Evolutionary conservation across 2,888 invertebrate species (phyloP).

Genomic region (Noctua pronuba): DNA sequence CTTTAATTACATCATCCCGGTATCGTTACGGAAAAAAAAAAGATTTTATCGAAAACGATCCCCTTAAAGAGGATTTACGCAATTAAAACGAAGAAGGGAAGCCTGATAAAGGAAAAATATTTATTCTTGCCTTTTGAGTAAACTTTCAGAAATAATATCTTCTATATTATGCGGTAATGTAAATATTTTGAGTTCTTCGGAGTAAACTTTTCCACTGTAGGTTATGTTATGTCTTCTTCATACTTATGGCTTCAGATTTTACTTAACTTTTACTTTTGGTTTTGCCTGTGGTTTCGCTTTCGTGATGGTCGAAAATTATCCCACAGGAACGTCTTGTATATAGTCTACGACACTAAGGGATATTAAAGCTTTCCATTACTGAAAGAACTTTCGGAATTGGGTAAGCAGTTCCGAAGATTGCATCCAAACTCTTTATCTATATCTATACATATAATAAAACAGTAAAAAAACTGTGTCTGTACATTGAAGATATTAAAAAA

Average conservation of each 20-base stretch:
- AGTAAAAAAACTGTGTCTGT: no score
- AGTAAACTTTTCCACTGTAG: conserved; percentile 19
- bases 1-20: conserved; percentile 78
- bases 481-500: no score
- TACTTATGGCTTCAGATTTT: conserved; percentile 5
- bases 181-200: conserved; percentile 46
- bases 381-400: neutral
- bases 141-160: conserved; percentile 69
- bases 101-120: conserved; percentile 76
- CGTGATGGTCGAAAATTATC: neutral
- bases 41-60: conserved; percentile 80
- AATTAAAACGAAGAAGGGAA: conserved; percentile 83
- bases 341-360: neutral
- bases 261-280: neutral
- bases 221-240: conserved; percentile 6
- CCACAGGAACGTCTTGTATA: neutral
- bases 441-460: no score
- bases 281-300: neutral
- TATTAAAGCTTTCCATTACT: neutral
- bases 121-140: conserved; percentile 77
- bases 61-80: conserved; percentile 85
- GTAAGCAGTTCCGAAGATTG: neutral
- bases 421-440: no score
- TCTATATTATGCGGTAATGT: conserved; percentile 40
- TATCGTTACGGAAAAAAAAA: conserved; percentile 77